Percentiles rank a stretch among this genome's conserved stretches.
Conservation (phyloP, 2,888 invertebrate genomes). For the Lasioglossum vierecki region DNA sequence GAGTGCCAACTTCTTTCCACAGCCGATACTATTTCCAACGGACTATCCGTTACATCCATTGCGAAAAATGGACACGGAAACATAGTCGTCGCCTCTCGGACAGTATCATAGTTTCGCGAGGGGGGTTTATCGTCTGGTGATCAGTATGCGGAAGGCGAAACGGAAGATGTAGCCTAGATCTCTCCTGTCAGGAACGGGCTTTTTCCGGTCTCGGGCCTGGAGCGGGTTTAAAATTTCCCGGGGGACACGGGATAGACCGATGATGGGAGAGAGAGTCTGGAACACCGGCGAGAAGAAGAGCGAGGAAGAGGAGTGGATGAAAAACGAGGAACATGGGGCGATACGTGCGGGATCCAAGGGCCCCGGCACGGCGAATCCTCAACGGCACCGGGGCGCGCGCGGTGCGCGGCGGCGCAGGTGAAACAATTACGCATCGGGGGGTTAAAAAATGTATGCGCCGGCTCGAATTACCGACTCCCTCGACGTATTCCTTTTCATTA, state of each 20-base stretch:
- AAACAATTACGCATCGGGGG: constrained; percentile 49
- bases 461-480: neutral
- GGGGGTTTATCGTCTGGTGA: constrained; percentile 34
- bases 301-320: constrained; percentile 20
- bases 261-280: constrained; percentile 47
- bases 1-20: neutral
- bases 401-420: neutral
- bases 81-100: constrained; percentile 20
- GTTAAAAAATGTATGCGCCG: neutral
- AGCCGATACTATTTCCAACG: neutral
- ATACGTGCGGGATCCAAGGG: constrained; percentile 50
- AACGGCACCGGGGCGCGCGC: neutral
- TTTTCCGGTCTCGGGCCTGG: constrained; percentile 23
- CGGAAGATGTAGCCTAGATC: constrained; percentile 44
- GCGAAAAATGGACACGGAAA: neutral
- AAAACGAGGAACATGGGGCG: constrained; percentile 50
- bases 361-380: constrained; percentile 25
- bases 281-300: neutral
- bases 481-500: constrained; percentile 10
- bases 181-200: constrained; percentile 15
- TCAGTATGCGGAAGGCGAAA: constrained; percentile 54
- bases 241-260: constrained; percentile 64
- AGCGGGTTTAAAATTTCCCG: constrained; percentile 71
- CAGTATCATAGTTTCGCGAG: constrained; percentile 20
- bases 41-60: neutral